Evolutionary conservation across 92 coral and sea anemone genomes (phyloP).

Genomic region (Palythoa heliodiscus): DNA sequence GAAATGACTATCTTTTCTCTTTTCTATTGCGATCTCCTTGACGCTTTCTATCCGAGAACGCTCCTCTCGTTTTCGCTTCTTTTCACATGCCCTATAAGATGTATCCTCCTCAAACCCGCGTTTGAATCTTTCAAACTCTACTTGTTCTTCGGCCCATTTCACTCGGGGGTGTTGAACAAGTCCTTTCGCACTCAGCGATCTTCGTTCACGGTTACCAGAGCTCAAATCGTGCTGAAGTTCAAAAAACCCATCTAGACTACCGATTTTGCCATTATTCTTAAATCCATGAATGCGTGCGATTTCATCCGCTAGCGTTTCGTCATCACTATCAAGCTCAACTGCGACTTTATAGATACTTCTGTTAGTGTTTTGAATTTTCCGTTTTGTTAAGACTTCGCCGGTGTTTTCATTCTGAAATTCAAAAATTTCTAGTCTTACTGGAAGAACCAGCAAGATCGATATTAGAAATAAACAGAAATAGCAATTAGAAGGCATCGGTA

Average conservation of each 20-base stretch:
- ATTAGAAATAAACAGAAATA: constrained; percentile 48
- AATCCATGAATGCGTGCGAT: constrained; percentile 80
- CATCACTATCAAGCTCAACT: constrained; percentile 79
- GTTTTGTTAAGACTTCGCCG: constrained; percentile 38
- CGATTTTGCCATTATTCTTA: constrained; percentile 75
- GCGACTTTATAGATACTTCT: constrained; percentile 80
- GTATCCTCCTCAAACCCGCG: constrained; percentile 55
- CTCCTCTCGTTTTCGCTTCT: constrained; percentile 46
- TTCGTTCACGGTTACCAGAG: constrained; percentile 57
- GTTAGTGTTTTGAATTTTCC: constrained; percentile 55
- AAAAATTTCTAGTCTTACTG: constrained; percentile 7
- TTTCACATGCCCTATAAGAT: not conserved
- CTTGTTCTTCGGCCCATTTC: constrained; percentile 81
- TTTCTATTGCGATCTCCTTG: constrained; percentile 36
- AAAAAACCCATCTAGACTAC: constrained; percentile 71
- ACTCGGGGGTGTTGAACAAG: constrained; percentile 83
- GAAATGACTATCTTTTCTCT: constrained; percentile 53
- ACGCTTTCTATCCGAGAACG: constrained; percentile 49
- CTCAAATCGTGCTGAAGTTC: constrained; percentile 68
- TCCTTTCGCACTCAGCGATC: constrained; percentile 66
- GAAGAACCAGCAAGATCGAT: constrained; percentile 30
- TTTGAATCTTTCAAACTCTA: constrained; percentile 70
- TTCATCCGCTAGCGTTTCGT: constrained; percentile 72
- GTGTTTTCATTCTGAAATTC: constrained; percentile 25
- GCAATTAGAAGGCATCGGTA: constrained; percentile 50